Percentiles rank a stretch among this genome's conserved stretches.
Conservation (phyloP, 2,797 vertebrate species). For the Pangasius sanitwongsei region DNA sequence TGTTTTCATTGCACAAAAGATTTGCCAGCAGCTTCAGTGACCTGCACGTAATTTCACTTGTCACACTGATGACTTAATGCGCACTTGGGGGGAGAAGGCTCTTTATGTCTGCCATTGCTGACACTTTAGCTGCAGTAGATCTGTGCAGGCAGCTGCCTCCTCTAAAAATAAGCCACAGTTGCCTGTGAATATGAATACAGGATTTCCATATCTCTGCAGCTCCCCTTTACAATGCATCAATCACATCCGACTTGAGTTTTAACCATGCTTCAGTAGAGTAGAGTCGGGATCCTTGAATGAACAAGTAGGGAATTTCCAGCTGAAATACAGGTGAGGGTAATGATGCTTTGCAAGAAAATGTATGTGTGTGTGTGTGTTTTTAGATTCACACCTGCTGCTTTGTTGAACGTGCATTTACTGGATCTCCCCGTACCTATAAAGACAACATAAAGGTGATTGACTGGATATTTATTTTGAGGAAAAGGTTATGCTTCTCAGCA, state of each 20-base stretch:
- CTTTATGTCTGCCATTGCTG: constrained; percentile 40
- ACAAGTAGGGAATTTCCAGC: constrained; percentile 44
- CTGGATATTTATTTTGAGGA: constrained; percentile 27
- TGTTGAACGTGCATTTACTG: constrained; percentile 16
- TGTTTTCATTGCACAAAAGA: constrained; percentile 43
- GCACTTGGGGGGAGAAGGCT: constrained; percentile 34
- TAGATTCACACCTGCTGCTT: neutral
- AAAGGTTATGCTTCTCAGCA: constrained; percentile 22
- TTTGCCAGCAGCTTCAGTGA: constrained; percentile 34
- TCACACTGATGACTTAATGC: constrained; percentile 50
- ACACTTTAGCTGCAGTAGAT: constrained; percentile 45
- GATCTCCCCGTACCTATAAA: constrained; percentile 11
- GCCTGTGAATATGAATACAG: constrained; percentile 52
- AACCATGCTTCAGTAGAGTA: constrained; percentile 38
- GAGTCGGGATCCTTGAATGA: constrained; percentile 38
- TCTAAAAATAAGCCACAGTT: constrained; percentile 52
- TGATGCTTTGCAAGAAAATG: neutral
- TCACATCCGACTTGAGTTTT: constrained; percentile 40
- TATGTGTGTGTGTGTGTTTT: neutral
- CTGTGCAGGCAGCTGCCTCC: constrained; percentile 38
- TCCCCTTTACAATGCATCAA: constrained; percentile 52
- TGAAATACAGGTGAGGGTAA: constrained; percentile 37
- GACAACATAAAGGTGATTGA: constrained; percentile 24
- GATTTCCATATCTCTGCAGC: constrained; percentile 51
- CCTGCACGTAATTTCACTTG: constrained; percentile 49